A percentile compares a stretch with the other conserved stretches of the same genome.
Conservation (phyloP, 23 tunicate genomes). For the Trididemnum nubilum region DNA sequence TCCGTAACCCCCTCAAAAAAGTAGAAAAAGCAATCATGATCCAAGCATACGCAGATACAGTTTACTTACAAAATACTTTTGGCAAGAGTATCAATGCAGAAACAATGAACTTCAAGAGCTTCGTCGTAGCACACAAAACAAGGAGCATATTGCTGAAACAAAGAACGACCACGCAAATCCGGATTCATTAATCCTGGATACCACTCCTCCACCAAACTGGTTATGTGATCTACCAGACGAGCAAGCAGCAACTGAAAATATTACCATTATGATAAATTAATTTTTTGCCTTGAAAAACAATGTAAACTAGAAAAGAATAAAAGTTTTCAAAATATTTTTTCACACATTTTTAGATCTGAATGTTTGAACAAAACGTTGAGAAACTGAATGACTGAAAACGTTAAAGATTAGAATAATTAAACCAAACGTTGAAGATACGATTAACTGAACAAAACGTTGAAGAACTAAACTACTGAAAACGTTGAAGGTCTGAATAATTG, state of each 20-base stretch:
- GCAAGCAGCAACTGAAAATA: slow-evolving; percentile 42
- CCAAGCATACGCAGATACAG: too few species aligned
- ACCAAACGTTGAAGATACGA: too few species aligned
- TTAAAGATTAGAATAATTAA: too few species aligned
- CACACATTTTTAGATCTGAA: too few species aligned
- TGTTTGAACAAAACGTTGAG: too few species aligned
- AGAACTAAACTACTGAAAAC: too few species aligned
- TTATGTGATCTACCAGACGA: slow-evolving; percentile 61
- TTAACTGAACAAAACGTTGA: too few species aligned
- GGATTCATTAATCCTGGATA: slow-evolving; percentile 52
- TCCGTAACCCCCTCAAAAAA: too few species aligned
- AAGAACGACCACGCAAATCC: slow-evolving; percentile 38
- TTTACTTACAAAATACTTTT: slow-evolving; percentile 46
- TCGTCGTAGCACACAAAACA: slow-evolving; percentile 35
- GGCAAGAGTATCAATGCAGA: slow-evolving; percentile 44
- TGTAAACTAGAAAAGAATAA: not conserved
- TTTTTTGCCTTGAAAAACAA: not conserved
- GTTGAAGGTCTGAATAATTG: too few species aligned
- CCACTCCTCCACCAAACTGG: slow-evolving; percentile 58
- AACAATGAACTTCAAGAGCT: not conserved
- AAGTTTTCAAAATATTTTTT: not conserved
- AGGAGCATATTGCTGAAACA: slow-evolving; percentile 51
- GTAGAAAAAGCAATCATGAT: too few species aligned
- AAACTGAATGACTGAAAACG: too few species aligned
- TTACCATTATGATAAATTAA: too few species aligned